Percentiles rank a stretch among this genome's conserved stretches.
Evolutionary conservation across 2,888 invertebrate species (phyloP).

Genomic region (Melanotus villosus): DNA sequence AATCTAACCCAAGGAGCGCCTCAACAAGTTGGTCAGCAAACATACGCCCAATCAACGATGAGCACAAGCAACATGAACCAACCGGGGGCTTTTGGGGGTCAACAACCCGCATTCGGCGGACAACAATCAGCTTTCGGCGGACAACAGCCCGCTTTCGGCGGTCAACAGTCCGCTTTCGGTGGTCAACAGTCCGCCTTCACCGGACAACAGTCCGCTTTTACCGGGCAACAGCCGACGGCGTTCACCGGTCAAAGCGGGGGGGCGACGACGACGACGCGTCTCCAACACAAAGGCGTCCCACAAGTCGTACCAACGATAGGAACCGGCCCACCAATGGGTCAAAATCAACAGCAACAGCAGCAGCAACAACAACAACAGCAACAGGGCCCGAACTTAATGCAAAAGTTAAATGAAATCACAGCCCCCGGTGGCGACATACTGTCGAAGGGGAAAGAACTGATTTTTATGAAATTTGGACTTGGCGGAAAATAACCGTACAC

Average conservation of each 20-base stretch:
- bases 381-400: conserved; percentile 84
- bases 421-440: conserved; percentile 91
- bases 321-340: conserved; percentile 63
- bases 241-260: conserved; percentile 48
- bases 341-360: conserved; percentile 67
- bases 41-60: conserved; percentile 40
- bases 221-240: conserved; percentile 46
- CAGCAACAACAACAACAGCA: conserved; percentile 67
- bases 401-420: conserved; percentile 91
- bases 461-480: conserved; percentile 94
- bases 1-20: conserved; percentile 55
- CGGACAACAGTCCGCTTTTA: conserved; percentile 50
- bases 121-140: conserved; percentile 45
- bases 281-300: conserved; percentile 71
- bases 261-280: conserved; percentile 48
- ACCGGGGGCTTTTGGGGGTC: conserved; percentile 37
- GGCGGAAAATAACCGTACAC: conserved; percentile 73
- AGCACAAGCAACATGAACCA: conserved; percentile 41
- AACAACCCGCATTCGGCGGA: conserved; percentile 49
- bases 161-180: conserved; percentile 51
- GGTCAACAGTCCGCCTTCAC: conserved; percentile 50
- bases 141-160: conserved; percentile 50
- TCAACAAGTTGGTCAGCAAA: conserved; percentile 42
- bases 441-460: conserved; percentile 93
- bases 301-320: conserved; percentile 69